Base-by-base conservation (phyloP, 2,888 invertebrate genomes). In the Drosophila nigritarsus region DNA sequence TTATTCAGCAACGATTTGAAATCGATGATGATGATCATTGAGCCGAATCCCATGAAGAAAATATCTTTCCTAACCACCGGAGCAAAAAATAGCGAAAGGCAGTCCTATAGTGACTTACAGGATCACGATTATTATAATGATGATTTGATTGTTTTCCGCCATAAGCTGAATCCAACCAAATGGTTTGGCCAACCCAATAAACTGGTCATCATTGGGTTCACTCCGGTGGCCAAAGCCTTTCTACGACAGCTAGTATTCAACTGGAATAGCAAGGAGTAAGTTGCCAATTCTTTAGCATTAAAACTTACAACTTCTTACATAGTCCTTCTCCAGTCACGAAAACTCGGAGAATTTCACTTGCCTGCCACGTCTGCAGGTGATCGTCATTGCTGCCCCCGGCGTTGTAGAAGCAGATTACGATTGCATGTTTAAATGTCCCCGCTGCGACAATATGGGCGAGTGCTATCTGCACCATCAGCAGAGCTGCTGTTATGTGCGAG, bases 131-230 rank as follows among this genome's bases (percentile, higher is more conserved):
- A 73, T 5, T 51, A 53, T 1, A 8, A 27, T 1, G 88, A 88
- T 66, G 51, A 76, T 2, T 50, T 86, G 20, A 79, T 81, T 0
- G 63, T 85, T 7, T 92, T 77, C 65, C 71, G 80, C 1, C 80
- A 89, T 49, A 87, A 80, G 38, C 36, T 91, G 11, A 70, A 67
- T 1, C 84, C 87, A 0, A 49, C 83, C 0, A 69, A 74, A 9
- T 77, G 77, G 68, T 91, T 78, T 62, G 90, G 85, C 24, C 83
- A 79, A 34, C 27, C 45, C 5, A 75, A 50, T 3, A 71, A 71
- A 7, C 55, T 92, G 29, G 87, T 92, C 5, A 80, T 92, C 30
- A 64, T 92, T 27, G 92, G 92, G 0, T 92, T 91, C n/a, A 81
- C 72, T 4, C 65, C 83, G 11, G 36, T 75, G 8, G 73, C 83